phyloP scores from a whole-genome alignment of 2,797 vertebrate genomes.

The Mormyrops attenuatus region DNA sequence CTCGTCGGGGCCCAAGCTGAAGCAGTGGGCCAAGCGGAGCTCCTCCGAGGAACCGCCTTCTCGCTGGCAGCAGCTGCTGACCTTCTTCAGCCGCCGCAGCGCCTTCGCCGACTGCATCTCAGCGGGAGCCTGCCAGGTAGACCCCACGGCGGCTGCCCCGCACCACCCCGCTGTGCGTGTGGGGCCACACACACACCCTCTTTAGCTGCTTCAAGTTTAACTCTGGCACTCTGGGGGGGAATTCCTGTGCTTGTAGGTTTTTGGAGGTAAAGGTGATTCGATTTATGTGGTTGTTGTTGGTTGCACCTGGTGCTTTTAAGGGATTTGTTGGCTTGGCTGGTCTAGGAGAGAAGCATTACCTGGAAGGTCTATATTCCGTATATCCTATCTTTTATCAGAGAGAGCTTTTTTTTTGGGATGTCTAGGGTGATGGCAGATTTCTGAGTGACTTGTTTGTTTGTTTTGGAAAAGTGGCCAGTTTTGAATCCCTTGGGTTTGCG shows the following conservation, averaged over 20 bases:
- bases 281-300: neutral
- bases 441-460: neutral
- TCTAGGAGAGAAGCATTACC: neutral
- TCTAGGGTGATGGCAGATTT: neutral
- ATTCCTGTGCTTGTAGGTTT: neutral
- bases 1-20: conserved; percentile 79
- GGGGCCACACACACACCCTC: neutral
- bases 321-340: neutral
- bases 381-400: neutral
- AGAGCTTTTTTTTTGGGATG: neutral
- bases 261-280: neutral
- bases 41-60: conserved; percentile 83
- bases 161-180: neutral
- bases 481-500: neutral
- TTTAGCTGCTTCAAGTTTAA: neutral
- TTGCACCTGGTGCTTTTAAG: neutral
- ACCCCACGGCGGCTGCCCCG: conserved; percentile 35
- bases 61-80: conserved; percentile 90
- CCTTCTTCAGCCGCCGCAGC: conserved; percentile 87
- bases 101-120: conserved; percentile 95
- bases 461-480: neutral
- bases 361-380: neutral
- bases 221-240: neutral
- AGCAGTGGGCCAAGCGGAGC: conserved; percentile 81
- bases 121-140: conserved; percentile 84